Conservation (phyloP, 2,888 invertebrate genomes). For the Mimumesa dahlbomi region DNA sequence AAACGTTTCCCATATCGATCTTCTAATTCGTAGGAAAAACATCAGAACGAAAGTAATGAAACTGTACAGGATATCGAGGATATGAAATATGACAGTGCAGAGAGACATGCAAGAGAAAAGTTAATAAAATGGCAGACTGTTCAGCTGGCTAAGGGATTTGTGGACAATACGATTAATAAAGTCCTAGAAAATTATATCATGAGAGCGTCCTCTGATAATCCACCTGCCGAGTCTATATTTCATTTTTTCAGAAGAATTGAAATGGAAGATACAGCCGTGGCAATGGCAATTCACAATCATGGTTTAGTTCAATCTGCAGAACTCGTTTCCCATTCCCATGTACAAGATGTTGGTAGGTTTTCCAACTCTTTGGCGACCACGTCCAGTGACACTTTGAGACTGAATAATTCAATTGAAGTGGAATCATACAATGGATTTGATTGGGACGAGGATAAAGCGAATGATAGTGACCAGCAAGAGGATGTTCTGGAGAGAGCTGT, state of each 20-base stretch:
- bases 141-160: conserved; percentile 85
- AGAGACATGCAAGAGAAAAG: conserved; percentile 67
- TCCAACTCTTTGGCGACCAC: conserved; percentile 46
- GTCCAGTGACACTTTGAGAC: conserved; percentile 41
- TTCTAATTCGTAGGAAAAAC: conserved; percentile 41
- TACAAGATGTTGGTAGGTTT: conserved; percentile 26
- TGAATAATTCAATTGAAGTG: conserved; percentile 33
- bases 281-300: conserved; percentile 88
- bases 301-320: conserved; percentile 81
- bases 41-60: conserved; percentile 23
- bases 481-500: conserved; percentile 88
- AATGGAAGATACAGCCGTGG: conserved; percentile 87
- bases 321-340: conserved; percentile 53
- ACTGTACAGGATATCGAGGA: conserved; percentile 30
- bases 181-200: conserved; percentile 85
- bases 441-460: conserved; percentile 65
- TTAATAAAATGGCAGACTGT: conserved; percentile 85
- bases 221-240: conserved; percentile 76
- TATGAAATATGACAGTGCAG: conserved; percentile 65
- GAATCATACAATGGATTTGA: conserved; percentile 39
- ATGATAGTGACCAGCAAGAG: conserved; percentile 74
- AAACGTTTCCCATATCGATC: background rate
- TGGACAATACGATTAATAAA: conserved; percentile 87
- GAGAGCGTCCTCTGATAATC: conserved; percentile 79
- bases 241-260: conserved; percentile 81